Evolutionary conservation across 2,797 vertebrate genomes (phyloP).

Genomic region (Podarcis siculus): DNA sequence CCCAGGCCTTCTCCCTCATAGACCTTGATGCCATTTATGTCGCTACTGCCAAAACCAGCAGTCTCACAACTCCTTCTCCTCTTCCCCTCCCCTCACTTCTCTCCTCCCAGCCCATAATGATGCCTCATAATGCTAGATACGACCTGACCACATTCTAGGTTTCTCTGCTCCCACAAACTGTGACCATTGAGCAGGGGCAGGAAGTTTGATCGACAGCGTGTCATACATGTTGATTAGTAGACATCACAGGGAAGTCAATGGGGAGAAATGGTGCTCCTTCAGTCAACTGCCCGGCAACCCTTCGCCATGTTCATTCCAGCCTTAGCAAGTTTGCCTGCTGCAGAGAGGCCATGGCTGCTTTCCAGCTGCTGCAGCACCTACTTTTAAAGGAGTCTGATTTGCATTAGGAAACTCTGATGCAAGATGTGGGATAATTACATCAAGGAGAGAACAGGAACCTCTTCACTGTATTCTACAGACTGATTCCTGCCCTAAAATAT

Average conservation of each 20-base stretch:
- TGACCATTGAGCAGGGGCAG: not conserved
- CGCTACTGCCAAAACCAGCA: not conserved
- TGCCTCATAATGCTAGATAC: not conserved
- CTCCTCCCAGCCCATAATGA: not conserved
- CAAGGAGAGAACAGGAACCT: not conserved
- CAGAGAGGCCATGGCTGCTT: not conserved
- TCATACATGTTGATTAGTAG: not conserved
- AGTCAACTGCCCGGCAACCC: not conserved
- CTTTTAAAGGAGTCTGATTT: not conserved
- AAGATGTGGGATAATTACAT: not conserved
- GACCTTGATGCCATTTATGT: not conserved
- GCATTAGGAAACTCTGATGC: not conserved
- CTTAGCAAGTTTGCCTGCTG: not conserved
- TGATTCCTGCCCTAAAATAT: not conserved
- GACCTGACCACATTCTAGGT: not conserved
- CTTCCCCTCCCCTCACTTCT: too few species aligned
- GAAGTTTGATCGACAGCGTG: not conserved
- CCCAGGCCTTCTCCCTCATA: not conserved
- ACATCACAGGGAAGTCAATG: too few species aligned
- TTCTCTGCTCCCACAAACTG: too few species aligned
- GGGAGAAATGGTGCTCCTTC: not conserved
- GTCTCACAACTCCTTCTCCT: not conserved
- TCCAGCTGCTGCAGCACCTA: conserved; percentile 15
- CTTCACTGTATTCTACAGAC: not conserved
- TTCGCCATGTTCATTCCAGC: not conserved